These are phyloP conservation scores for Thalassophryne amazonica DNA, from an alignment of 2,797 vertebrate genomes.

Conservation along the genomic window DNA sequence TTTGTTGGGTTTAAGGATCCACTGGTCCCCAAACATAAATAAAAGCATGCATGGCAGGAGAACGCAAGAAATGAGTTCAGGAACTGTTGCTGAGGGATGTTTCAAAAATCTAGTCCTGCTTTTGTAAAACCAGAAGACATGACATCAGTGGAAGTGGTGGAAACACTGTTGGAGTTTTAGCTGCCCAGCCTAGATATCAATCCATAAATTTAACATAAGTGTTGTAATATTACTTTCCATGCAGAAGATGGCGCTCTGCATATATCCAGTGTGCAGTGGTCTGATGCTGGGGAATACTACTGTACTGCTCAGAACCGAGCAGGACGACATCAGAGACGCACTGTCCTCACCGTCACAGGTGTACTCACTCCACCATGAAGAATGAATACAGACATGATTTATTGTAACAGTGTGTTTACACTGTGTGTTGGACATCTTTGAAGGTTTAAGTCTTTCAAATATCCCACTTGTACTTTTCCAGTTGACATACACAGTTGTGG, in stretches of 20 bases:
- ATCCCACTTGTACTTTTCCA: background rate
- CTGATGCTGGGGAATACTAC: conserved; percentile 73
- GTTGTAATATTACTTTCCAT: background rate
- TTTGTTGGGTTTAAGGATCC: too few relatives aligned
- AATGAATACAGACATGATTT: too few relatives aligned
- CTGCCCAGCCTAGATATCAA: too few relatives aligned
- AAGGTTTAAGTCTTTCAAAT: background rate
- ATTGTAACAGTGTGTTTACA: background rate
- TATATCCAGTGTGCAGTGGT: conserved; percentile 55
- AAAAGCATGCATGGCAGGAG: too few relatives aligned
- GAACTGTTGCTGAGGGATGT: too few relatives aligned
- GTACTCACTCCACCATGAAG: background rate
- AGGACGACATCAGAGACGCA: conserved; percentile 63
- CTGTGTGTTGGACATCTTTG: background rate
- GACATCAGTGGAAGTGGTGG: background rate
- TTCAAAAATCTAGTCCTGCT: too few relatives aligned
- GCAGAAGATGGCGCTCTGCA: conserved; percentile 70
- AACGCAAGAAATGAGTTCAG: too few relatives aligned
- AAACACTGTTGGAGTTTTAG: background rate
- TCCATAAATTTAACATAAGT: background rate
- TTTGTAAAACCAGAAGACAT: too few relatives aligned
- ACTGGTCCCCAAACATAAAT: too few relatives aligned
- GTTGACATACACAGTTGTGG: too few relatives aligned
- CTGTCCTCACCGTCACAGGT: conserved; percentile 65
- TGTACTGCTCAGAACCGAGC: conserved; percentile 74